Evolutionary conservation across 2,888 invertebrate species (phyloP).

Genomic region (Prenolepis imparis): DNA sequence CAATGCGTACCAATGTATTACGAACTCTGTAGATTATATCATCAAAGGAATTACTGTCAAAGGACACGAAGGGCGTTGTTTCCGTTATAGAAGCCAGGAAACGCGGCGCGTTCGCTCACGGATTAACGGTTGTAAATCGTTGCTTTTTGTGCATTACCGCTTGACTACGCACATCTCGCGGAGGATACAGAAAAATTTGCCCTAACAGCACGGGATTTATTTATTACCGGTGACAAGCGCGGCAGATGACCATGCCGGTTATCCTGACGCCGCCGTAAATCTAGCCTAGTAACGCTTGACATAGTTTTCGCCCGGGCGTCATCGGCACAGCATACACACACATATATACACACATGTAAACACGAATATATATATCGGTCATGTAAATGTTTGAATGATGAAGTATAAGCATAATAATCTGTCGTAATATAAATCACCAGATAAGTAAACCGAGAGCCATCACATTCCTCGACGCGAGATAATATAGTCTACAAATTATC

Average conservation of each 20-base stretch:
- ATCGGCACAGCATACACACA: not conserved
- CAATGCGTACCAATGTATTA: slow-evolving; percentile 30
- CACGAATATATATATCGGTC: not conserved
- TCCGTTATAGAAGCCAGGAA: slow-evolving; percentile 3
- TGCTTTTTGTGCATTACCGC: slow-evolving; percentile 39
- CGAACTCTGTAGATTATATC: slow-evolving; percentile 39
- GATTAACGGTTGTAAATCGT: slow-evolving; percentile 48
- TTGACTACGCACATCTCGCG: not conserved
- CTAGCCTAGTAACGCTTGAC: slow-evolving; percentile 59
- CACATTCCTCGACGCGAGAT: slow-evolving; percentile 16
- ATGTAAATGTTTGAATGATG: slow-evolving; percentile 15
- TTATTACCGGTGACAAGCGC: slow-evolving; percentile 64
- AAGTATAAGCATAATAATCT: slow-evolving; percentile 39
- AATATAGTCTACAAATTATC: slow-evolving; percentile 36
- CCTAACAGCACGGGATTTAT: slow-evolving; percentile 64
- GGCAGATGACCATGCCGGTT: slow-evolving; percentile 58
- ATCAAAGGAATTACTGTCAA: slow-evolving; percentile 46
- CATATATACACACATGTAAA: not conserved
- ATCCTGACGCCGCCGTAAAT: slow-evolving; percentile 70
- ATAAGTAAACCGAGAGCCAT: slow-evolving; percentile 41
- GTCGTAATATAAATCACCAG: slow-evolving; percentile 16
- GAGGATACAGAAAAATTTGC: slow-evolving; percentile 64
- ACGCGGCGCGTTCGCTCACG: not conserved
- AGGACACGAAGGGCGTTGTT: slow-evolving; percentile 32
- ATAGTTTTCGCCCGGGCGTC: slow-evolving; percentile 45